Evolutionary conservation across 2,888 invertebrate species (phyloP).

Genomic region (Stomorhina lunata): DNA sequence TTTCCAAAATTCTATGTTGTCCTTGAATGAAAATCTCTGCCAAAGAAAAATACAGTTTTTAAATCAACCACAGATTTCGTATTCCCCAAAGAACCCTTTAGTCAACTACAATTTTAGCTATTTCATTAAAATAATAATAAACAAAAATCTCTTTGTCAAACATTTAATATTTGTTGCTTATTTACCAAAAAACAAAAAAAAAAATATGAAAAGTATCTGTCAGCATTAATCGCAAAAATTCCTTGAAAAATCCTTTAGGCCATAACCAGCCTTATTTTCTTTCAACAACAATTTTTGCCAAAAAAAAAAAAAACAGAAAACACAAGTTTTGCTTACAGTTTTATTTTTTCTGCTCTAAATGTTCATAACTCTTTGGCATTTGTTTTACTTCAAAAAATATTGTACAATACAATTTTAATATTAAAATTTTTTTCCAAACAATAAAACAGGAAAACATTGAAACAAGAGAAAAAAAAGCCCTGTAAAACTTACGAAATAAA

Average conservation of each 20-base stretch:
- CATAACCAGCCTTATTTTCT: background rate
- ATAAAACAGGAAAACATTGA: background rate
- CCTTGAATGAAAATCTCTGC: too few relatives aligned
- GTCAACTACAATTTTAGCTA: background rate
- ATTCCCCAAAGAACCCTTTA: too few relatives aligned
- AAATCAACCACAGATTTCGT: too few relatives aligned
- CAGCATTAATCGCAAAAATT: conserved; percentile 13
- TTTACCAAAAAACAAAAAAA: too few relatives aligned
- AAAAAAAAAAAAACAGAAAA: too few relatives aligned
- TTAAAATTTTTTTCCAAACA: background rate
- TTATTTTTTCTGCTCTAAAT: background rate
- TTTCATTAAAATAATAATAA: background rate
- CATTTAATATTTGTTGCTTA: background rate
- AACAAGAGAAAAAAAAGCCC: too few relatives aligned
- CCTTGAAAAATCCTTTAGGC: background rate
- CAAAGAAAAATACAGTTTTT: too few relatives aligned
- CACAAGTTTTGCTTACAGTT: background rate
- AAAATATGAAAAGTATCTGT: background rate
- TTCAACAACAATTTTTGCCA: too few relatives aligned
- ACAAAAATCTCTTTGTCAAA: background rate
- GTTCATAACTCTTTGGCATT: background rate
- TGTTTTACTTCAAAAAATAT: background rate
- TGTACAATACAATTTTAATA: background rate
- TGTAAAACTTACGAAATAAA: background rate
- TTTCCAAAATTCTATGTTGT: too few relatives aligned